These are phyloP conservation scores for Psittacula derbiana DNA, from an alignment of 2,797 vertebrate species.

Conservation along the genomic window DNA sequence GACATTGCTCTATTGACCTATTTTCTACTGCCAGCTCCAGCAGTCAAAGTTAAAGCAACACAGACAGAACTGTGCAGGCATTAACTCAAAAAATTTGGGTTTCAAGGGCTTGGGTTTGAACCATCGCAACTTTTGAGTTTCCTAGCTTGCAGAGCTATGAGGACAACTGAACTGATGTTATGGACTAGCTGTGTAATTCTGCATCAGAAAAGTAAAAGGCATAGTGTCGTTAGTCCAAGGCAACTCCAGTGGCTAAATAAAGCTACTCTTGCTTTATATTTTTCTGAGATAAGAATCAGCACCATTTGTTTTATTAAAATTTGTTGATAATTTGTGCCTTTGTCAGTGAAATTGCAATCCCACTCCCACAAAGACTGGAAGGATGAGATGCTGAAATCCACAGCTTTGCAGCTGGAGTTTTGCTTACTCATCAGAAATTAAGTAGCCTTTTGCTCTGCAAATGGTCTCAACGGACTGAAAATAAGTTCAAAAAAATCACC, in stretches of 20 bases:
- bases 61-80: not conserved
- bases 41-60: not conserved
- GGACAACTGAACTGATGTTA: not conserved
- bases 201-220: not conserved
- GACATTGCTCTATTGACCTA: constrained; percentile 29
- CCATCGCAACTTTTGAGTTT: not conserved
- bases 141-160: not conserved
- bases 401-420: not conserved
- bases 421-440: not conserved
- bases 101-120: not conserved
- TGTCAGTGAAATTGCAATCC: not conserved
- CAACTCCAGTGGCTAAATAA: not conserved
- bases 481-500: not conserved
- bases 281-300: not conserved
- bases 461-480: not conserved
- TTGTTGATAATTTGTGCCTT: not conserved
- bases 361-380: not conserved
- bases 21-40: not conserved
- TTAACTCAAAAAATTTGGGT: not conserved
- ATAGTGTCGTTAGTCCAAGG: not conserved
- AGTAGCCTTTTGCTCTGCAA: not conserved
- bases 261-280: not conserved
- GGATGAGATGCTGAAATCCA: not conserved
- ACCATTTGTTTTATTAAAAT: not conserved
- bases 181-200: not conserved